Base-by-base conservation (phyloP, 1,140 invertebrate genomes). In the Drosophila orena region DNA sequence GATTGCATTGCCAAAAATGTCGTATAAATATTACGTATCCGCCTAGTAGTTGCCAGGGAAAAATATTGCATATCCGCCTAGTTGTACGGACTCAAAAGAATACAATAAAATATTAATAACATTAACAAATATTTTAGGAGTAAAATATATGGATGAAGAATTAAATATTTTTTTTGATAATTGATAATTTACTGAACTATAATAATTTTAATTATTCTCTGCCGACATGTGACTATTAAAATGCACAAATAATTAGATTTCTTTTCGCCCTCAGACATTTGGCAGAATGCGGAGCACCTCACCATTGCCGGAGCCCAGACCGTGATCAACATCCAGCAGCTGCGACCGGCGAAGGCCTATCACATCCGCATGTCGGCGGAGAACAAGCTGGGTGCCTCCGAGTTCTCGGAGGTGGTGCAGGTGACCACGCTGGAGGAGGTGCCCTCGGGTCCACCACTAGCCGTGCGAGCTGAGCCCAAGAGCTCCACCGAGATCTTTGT, bases 401-500 rank as follows among this genome's bases (percentile, higher is more conserved):
- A 97, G 89, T 96, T 97, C 2, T 98, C 97, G 76, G 96, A 97
- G 84, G 95, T 96, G 40, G 94, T 97, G 14, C 95, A 95, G 93
- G 95, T 97, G 6, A 96, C 94, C 34, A 97, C 97, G 14, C 94
- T 96, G 71, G 97, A 98, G 94, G 97, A 97, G 95, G 97, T 97
- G 35, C 97, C 98, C 0, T 96, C 96, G 56, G 97, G 97, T 0
- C 95, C 97, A 7, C 98, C 98, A 3, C 83, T 95, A 68, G 96
- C 97, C 81, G 95, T 99, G 22, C 94, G 96, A 72, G 96, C 97
- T 15, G 96, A 97, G 92, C 95, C 98, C 1, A 95, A 97, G 81
- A 97, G 97, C 80, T 98, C 97, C 22, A 98, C 97, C 2, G 97
- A 98, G 88, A 94, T 99, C 34, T 95, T 96, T 70, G 96, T 98